These are phyloP conservation scores for Phyllostomus discolor DNA, from an alignment of 2,113 vertebrate genomes.

Conservation along the genomic window DNA sequence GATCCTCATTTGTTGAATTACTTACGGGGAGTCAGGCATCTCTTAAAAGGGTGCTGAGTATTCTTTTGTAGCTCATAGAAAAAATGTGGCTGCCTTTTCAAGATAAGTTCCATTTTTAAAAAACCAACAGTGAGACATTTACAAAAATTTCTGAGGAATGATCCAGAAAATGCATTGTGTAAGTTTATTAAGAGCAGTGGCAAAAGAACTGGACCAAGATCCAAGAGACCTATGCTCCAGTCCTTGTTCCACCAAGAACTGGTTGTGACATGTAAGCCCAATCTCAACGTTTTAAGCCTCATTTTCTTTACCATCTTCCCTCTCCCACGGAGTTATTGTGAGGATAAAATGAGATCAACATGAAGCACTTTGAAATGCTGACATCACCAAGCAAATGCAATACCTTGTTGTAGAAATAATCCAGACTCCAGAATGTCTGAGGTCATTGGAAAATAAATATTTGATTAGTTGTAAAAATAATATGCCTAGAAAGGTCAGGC, in stretches of 20 bases:
- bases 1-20: conserved; percentile 36
- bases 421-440: neutral
- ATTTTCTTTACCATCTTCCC: neutral
- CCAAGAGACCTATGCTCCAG: neutral
- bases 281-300: neutral
- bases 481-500: neutral
- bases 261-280: neutral
- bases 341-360: neutral
- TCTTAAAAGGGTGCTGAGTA: conserved; percentile 13
- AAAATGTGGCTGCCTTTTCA: conserved; percentile 1
- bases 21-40: conserved; percentile 14
- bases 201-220: neutral
- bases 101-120: neutral
- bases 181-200: neutral
- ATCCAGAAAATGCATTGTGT: conserved; percentile 10
- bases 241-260: neutral
- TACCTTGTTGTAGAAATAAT: neutral
- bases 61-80: neutral
- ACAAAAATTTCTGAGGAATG: conserved; percentile 10
- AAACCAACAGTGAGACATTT: neutral
- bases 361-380: neutral
- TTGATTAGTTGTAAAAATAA: neutral
- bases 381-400: neutral
- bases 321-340: neutral
- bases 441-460: neutral